Evolutionary conservation across 2,113 vertebrate species (phyloP).

Genomic region (Coracopsis vasa): DNA sequence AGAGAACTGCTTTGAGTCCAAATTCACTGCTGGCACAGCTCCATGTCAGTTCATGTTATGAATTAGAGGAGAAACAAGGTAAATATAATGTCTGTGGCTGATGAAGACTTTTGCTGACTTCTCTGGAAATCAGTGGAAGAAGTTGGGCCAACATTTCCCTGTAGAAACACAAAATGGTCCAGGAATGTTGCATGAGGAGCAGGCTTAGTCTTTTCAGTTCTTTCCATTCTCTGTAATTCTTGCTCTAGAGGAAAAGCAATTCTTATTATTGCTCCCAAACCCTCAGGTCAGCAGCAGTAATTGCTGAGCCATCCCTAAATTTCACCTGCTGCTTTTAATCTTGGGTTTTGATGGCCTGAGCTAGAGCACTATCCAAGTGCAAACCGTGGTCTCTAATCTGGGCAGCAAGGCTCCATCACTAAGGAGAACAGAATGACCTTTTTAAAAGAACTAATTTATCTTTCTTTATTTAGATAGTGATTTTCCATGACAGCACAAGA

Average conservation of each 20-base stretch:
- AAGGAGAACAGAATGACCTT: background rate
- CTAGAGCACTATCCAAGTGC: background rate
- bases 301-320: background rate
- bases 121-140: background rate
- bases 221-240: background rate
- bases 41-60: background rate
- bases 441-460: background rate
- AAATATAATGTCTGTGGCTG: background rate
- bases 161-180: background rate
- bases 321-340: background rate
- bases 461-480: background rate
- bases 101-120: background rate
- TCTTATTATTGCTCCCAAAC: background rate
- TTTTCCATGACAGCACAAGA: background rate
- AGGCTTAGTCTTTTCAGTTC: background rate
- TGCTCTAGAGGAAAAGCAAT: background rate
- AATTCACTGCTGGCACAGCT: background rate
- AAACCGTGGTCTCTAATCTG: background rate
- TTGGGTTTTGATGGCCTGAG: background rate
- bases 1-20: background rate
- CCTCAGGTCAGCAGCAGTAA: background rate
- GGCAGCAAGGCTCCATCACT: background rate
- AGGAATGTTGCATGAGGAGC: background rate
- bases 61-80: background rate
- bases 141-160: background rate